Conservation (phyloP, 1,140 invertebrate genomes). For the Aporrectodea caliginosa region DNA sequence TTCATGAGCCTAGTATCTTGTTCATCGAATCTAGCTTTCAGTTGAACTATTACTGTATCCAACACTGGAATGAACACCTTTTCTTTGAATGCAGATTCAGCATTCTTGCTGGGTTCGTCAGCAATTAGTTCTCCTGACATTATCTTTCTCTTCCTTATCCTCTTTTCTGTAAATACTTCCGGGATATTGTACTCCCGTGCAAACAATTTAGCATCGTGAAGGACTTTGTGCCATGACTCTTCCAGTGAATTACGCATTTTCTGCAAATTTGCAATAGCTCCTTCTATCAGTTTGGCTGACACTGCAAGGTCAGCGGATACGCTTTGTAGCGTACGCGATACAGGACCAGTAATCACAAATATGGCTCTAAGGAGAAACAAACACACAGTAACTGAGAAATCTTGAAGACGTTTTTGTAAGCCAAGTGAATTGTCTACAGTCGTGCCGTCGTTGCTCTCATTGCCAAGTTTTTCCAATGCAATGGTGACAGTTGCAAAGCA, state of each 20-base stretch:
- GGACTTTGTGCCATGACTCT: neutral
- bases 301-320: neutral
- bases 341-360: neutral
- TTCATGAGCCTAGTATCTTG: neutral
- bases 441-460: neutral
- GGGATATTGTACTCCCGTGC: neutral
- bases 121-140: neutral
- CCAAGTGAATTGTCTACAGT: neutral
- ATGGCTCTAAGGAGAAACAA: neutral
- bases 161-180: neutral
- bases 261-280: neutral
- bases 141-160: neutral
- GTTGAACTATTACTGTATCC: neutral
- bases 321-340: neutral
- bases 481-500: neutral
- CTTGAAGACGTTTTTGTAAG: neutral
- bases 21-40: neutral
- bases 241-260: neutral
- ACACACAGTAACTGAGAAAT: neutral
- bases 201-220: neutral
- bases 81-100: neutral
- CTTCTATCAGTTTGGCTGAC: neutral
- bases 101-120: neutral
- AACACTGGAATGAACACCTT: neutral
- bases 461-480: neutral